Conservation (phyloP, 2,113 vertebrate species). For the Probosciger aterrimus region DNA sequence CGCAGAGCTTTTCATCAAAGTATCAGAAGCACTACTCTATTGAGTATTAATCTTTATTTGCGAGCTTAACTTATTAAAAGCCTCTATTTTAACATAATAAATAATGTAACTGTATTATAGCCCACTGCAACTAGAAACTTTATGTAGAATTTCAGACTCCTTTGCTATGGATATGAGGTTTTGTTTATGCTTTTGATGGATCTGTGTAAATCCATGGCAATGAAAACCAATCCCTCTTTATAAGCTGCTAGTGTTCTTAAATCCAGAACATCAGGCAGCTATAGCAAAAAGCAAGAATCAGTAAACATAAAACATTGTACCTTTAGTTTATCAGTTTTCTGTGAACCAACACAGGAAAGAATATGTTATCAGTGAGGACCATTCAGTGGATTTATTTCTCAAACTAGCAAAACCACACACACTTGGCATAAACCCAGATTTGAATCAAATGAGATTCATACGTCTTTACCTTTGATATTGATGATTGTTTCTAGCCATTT, state of each 20-base stretch:
- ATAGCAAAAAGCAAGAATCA: neutral
- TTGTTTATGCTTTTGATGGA: neutral
- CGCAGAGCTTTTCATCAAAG: neutral
- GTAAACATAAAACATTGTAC: neutral
- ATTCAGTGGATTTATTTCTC: neutral
- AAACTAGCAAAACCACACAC: slow-evolving; percentile 10
- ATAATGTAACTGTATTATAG: neutral
- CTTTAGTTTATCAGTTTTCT: neutral
- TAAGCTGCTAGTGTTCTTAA: neutral
- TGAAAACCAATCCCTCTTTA: neutral
- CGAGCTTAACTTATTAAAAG: slow-evolving; percentile 18
- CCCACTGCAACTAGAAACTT: neutral
- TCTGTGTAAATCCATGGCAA: neutral
- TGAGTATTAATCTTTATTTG: neutral
- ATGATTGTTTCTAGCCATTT: neutral
- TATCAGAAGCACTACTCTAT: neutral
- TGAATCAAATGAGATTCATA: neutral
- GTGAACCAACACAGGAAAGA: neutral
- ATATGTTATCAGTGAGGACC: neutral
- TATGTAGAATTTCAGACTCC: neutral
- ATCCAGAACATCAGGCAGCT: neutral
- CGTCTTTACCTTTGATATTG: neutral
- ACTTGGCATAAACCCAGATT: neutral
- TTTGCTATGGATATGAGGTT: neutral
- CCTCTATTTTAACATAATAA: neutral